Conservation (phyloP, 2,888 invertebrate genomes). For the Nephrotoma appendiculata region DNA sequence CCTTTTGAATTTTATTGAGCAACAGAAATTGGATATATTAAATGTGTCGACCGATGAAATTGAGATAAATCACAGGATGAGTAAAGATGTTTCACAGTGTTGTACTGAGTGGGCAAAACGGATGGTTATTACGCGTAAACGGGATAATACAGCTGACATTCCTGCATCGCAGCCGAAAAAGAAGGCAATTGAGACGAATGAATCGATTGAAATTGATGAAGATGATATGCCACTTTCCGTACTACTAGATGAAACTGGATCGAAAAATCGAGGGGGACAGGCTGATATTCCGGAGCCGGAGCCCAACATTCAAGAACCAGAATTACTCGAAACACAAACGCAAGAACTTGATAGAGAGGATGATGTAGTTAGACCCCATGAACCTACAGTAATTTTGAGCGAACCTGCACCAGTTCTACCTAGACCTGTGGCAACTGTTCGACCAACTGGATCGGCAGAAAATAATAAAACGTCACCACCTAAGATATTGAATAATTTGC, state of each 20-base stretch:
- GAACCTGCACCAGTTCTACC: neutral
- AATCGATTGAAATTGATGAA: neutral
- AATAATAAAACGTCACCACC: conserved; percentile 26
- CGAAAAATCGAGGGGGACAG: too few species aligned
- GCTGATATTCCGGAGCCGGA: too few species aligned
- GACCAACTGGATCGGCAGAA: neutral
- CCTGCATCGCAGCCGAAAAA: neutral
- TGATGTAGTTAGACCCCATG: neutral
- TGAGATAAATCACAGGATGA: conserved; percentile 20
- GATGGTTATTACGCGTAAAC: conserved; percentile 13
- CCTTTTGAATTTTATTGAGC: conserved; percentile 48
- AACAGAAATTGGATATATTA: conserved; percentile 32
- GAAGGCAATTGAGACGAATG: neutral
- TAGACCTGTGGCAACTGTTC: neutral
- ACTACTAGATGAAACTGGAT: too few species aligned
- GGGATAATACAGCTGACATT: neutral
- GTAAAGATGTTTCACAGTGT: conserved; percentile 24
- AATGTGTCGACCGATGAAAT: conserved; percentile 13
- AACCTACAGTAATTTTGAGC: neutral
- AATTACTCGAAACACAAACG: too few species aligned
- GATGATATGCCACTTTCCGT: neutral
- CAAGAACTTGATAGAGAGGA: neutral
- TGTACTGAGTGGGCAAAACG: conserved; percentile 17
- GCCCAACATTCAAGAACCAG: too few species aligned
- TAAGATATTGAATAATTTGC: conserved; percentile 32